Percentiles rank a stretch among this genome's conserved stretches.
phyloP scores from a whole-genome alignment of 2,888 invertebrate species.

The Cistogaster globosa region DNA sequence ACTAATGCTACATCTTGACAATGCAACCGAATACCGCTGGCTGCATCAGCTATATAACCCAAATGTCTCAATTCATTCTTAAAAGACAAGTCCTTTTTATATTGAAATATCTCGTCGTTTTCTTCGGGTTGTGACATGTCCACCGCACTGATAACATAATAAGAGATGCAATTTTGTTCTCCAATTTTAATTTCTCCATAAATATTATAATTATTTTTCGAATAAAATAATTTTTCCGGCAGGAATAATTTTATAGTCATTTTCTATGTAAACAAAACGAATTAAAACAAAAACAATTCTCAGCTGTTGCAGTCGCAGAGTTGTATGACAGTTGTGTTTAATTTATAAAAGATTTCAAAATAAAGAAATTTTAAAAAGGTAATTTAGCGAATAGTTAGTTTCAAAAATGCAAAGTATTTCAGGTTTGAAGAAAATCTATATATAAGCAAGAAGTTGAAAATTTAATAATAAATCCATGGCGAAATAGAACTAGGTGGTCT shows the following conservation, averaged over 20 bases:
- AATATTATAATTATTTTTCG: constrained; percentile 76
- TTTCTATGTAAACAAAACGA: constrained; percentile 42
- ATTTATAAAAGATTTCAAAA: too few species aligned
- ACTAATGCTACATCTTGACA: constrained; percentile 76
- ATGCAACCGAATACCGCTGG: constrained; percentile 62
- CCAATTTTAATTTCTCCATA: constrained; percentile 81
- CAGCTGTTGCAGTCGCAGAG: neutral
- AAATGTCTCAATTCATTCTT: constrained; percentile 75
- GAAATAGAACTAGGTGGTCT: too few species aligned
- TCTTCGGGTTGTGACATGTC: constrained; percentile 20
- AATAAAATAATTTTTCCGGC: constrained; percentile 77
- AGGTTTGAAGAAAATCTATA: too few species aligned
- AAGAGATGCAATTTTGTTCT: constrained; percentile 79
- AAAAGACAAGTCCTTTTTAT: constrained; percentile 15
- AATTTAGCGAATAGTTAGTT: too few species aligned
- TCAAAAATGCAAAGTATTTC: too few species aligned
- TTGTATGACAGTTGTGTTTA: too few species aligned
- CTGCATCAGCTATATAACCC: constrained; percentile 75
- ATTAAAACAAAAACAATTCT: neutral
- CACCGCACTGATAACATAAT: constrained; percentile 77
- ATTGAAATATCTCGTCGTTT: constrained; percentile 31
- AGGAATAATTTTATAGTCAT: constrained; percentile 81
- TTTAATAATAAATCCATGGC: too few species aligned
- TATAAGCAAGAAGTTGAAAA: too few species aligned
- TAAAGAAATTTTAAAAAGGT: too few species aligned